Evolutionary conservation across 2,888 invertebrate species (phyloP), one percentile per base, ranked within the genome.

Genomic region (Thalpophila matura): DNA sequence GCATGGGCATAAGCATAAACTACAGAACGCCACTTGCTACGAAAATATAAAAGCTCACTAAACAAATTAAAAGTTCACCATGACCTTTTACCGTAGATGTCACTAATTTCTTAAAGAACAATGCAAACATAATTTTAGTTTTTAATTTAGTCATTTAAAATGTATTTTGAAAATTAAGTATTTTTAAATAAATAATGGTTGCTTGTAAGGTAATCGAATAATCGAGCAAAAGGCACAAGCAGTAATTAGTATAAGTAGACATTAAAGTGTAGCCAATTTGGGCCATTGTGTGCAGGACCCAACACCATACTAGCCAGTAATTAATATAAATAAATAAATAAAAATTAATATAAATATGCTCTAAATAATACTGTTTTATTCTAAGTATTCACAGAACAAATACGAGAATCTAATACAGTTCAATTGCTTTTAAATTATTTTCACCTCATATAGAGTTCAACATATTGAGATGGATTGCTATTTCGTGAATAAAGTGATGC

Each of bases 361-460:
- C 16, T 35, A 24, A 29, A 47, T 45, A 10, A 46, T n/a, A 26
- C n/a, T 24, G 9, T 49, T 20, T 43, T n/a, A 6, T 27, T 45
- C 3, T 46, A 20, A 70, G 14, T 22, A 20, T 33, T 14, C 4
- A 24, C 6, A 22, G 12, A 33, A 53, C 1, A 18, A 43, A 40
- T 26, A 49, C 16, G 7, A 14, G 12, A 5, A 40, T 29, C 7
- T 49, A 57, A 74, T 50, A 37, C 14, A 27, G 62, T 74, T 75
- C 70, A 79, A 76, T 58, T 60, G 65, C 37, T 50, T 58, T 61
- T 49, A 59, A 57, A 65, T 60, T 51, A 49, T 62, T 67, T 59
- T 71, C 69, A 56, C 53, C 64, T 69, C 49, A 42, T 67, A n/a
- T 55, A 47, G 31, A 51, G 46, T 54, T 58, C 37, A 61, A 50